Conservation (phyloP, 2,888 invertebrate species). For the Reticulitermes lucifugus region DNA sequence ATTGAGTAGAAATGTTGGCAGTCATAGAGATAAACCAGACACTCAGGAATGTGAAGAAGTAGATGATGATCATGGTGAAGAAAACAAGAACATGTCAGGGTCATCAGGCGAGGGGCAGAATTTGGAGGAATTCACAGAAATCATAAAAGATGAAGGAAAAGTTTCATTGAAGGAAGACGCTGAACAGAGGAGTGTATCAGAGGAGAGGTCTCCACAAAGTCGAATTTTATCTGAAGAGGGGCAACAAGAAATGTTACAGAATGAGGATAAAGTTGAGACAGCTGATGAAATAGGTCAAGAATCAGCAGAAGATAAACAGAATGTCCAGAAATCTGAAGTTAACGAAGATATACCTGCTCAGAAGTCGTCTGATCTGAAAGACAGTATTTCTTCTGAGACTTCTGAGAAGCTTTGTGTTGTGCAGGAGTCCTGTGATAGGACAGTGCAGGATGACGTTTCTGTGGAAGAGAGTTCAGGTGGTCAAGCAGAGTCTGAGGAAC, state of each 20-base stretch:
- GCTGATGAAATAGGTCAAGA: too few relatives aligned
- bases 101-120: conserved; percentile 16
- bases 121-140: neutral
- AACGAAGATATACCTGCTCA: conserved; percentile 24
- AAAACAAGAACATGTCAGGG: conserved; percentile 7
- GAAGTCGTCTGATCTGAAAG: neutral
- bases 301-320: neutral
- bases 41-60: conserved; percentile 31
- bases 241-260: too few relatives aligned
- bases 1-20: conserved; percentile 17
- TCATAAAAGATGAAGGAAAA: conserved; percentile 49
- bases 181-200: too few relatives aligned
- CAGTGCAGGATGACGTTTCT: too few relatives aligned
- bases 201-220: too few relatives aligned
- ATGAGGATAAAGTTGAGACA: too few relatives aligned
- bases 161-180: neutral
- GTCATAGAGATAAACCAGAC: conserved; percentile 26
- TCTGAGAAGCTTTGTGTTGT: neutral
- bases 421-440: neutral
- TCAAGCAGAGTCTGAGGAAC: too few relatives aligned
- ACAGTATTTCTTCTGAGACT: neutral
- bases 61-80: conserved; percentile 23
- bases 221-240: too few relatives aligned
- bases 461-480: too few relatives aligned
- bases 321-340: neutral